These are phyloP conservation scores for Tachycineta bicolor DNA, from an alignment of 2,113 vertebrate species.

Conservation along the genomic window DNA sequence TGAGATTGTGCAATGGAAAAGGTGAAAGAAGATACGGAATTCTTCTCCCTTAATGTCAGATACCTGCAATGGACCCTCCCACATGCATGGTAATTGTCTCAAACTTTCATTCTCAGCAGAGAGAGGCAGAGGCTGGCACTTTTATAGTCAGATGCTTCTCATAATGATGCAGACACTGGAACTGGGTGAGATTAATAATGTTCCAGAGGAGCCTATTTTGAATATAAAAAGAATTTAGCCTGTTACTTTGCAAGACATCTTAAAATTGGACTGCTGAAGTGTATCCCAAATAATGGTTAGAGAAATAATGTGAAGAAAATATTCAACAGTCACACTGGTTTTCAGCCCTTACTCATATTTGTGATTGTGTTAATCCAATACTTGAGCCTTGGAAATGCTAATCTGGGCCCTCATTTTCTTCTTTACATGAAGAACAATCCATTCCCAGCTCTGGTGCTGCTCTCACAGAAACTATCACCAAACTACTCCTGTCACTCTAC, in stretches of 20 bases:
- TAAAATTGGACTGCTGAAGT: constrained; percentile 10
- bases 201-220: not conserved
- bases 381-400: not conserved
- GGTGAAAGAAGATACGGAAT: not conserved
- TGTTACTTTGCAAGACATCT: not conserved
- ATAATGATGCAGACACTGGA: not conserved
- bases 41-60: not conserved
- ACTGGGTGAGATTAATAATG: not conserved
- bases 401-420: not conserved
- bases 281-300: not conserved
- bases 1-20: not conserved
- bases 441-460: not conserved
- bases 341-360: not conserved
- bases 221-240: constrained; percentile 27
- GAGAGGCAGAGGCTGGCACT: not conserved
- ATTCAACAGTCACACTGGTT: not conserved
- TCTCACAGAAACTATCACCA: not conserved
- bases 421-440: not conserved
- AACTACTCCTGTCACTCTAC: not conserved
- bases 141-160: not conserved
- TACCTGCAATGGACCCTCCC: not conserved
- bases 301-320: not conserved
- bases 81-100: not conserved
- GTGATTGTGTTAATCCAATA: not conserved
- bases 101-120: constrained; percentile 4